Evolutionary conservation across 2,888 invertebrate genomes (phyloP).

Genomic region (Leucophora obtusa): DNA sequence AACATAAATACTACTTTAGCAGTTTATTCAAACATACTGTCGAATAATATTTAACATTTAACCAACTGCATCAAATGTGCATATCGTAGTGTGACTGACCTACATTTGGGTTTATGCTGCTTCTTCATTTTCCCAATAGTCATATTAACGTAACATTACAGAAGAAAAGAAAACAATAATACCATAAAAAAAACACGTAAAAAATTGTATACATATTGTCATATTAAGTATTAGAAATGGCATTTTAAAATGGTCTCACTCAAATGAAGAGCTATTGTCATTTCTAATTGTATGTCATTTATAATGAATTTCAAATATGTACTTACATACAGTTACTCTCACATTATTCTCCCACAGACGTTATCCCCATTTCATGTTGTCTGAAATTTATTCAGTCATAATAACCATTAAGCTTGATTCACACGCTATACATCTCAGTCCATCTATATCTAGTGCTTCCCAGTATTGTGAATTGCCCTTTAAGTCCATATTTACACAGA

Average conservation of each 20-base stretch:
- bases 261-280: slow-evolving; percentile 25
- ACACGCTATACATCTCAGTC: too few species aligned
- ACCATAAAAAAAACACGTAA: slow-evolving; percentile 34
- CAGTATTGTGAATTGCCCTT: too few species aligned
- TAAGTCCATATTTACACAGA: too few species aligned
- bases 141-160: slow-evolving; percentile 57
- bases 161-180: slow-evolving; percentile 23
- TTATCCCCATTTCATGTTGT: too few species aligned
- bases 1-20: slow-evolving; percentile 33
- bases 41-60: background rate
- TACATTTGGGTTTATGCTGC: slow-evolving; percentile 42
- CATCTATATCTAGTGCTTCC: too few species aligned
- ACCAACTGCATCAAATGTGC: slow-evolving; percentile 46
- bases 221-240: slow-evolving; percentile 24
- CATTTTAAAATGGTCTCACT: slow-evolving; percentile 47
- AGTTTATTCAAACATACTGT: background rate
- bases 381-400: too few species aligned
- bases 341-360: too few species aligned
- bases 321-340: background rate
- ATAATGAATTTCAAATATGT: slow-evolving; percentile 23
- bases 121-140: slow-evolving; percentile 21
- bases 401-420: too few species aligned
- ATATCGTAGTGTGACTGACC: slow-evolving; percentile 53
- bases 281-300: slow-evolving; percentile 39
- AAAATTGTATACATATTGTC: slow-evolving; percentile 20